Evolutionary conservation across 2,113 vertebrate species (phyloP), one percentile per base, ranked within the genome.

Genomic region (Mystacornis crossleyi): DNA sequence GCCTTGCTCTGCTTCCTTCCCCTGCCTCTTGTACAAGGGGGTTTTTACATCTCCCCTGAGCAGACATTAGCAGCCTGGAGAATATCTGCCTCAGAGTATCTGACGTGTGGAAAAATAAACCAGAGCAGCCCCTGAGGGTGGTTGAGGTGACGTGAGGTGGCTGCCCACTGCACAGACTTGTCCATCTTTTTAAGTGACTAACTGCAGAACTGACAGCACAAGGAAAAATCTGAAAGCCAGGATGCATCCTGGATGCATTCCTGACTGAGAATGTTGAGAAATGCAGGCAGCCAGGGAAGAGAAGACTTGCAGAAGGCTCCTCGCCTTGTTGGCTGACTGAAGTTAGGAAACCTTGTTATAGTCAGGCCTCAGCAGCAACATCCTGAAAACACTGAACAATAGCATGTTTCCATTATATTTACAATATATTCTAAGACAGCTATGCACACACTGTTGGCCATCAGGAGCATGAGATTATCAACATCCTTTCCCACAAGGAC

Each of bases 101-200:
- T 0, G 0, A 14, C 2, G 16, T 29, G 31, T 67, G 57, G 57
- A 92, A 93, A 90, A 90, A 47, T 62, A 90, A 84, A 48, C 12
- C 65, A 79, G 78, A 84, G 34, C 40, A 67, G 60, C 18, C 51
- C 29, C 4, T 4, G 34, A 60, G 53, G 18, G 19, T 1, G 0
- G 24, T 1, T 73, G 48, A 75, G 3, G 7, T 71, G 53, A 73
- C 0, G 0, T 31, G 66, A 71, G 69, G 62, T 42, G n/a, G 33
- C 24, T 89, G 53, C 13, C 31, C 26, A 48, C 50, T 3, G 1
- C 54, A 33, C 17, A 71, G 69, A 19, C 25, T 48, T 43, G 40
- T 72, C 73, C 58, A 21, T 61, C 53, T 85, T 82, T 91, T 62
- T 58, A 36, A 81, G 45, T 2, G 4, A 60, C 29, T 72, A 28